phyloP scores from a whole-genome alignment of 2,113 vertebrate species.

The Panthera leo region DNA sequence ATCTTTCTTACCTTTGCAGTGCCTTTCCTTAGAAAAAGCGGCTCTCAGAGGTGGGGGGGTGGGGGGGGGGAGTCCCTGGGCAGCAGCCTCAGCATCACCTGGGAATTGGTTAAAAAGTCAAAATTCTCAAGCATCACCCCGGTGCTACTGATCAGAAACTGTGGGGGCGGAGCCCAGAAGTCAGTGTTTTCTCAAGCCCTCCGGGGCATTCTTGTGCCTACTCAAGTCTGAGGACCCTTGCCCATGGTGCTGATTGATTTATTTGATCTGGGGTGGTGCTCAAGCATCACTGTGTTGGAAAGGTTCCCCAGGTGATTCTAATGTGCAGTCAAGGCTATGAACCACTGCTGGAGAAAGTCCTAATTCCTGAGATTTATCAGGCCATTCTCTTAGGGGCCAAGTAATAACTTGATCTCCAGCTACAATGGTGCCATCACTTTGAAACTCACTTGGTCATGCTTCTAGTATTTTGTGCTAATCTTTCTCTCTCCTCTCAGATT shows the following conservation, averaged over 20 bases:
- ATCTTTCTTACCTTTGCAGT: neutral
- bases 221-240: neutral
- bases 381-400: neutral
- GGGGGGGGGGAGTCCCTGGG: neutral
- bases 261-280: neutral
- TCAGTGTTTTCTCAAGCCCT: neutral
- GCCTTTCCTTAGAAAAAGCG: neutral
- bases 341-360: neutral
- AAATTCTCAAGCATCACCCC: neutral
- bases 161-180: neutral
- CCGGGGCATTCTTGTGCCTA: neutral
- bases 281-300: neutral
- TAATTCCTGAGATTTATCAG: neutral
- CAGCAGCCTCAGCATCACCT: neutral
- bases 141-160: neutral
- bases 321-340: neutral
- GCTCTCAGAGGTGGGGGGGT: neutral
- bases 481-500: neutral
- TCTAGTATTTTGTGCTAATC: neutral
- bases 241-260: neutral
- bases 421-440: neutral
- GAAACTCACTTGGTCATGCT: neutral
- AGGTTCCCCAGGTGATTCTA: neutral
- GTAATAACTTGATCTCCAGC: neutral
- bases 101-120: neutral